These are phyloP conservation scores for Lathronympha strigana DNA, from an alignment of 2,888 invertebrate species.

Conservation along the genomic window DNA sequence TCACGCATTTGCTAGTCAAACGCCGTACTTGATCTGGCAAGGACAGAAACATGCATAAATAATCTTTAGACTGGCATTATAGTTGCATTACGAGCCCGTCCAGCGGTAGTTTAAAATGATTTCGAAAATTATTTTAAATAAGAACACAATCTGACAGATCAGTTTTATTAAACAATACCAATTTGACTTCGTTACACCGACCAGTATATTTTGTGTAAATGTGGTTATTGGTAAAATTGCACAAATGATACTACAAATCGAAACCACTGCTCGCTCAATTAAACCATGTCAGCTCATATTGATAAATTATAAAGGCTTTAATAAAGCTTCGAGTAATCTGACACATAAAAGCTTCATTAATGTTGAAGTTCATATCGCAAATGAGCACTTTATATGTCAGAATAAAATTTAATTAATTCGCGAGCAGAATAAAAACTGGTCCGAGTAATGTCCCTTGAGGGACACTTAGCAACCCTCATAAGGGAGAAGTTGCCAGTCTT, in stretches of 20 bases:
- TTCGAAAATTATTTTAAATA: no score
- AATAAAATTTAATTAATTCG: slow-evolving; percentile 16
- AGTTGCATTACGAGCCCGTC: not conserved
- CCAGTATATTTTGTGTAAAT: no score
- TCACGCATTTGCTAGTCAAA: slow-evolving; percentile 10
- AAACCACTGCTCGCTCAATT: slow-evolving; percentile 15
- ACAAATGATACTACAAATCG: not conserved
- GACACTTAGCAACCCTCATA: not conserved
- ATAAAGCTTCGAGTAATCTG: slow-evolving; percentile 28
- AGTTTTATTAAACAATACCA: no score
- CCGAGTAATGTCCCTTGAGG: slow-evolving; percentile 6
- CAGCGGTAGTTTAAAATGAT: not conserved
- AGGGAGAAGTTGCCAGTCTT: not conserved
- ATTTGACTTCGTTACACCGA: not conserved
- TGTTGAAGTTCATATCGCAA: slow-evolving; percentile 34
- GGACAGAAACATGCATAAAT: slow-evolving; percentile 9
- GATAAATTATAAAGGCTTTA: slow-evolving; percentile 33
- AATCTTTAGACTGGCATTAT: slow-evolving; percentile 4
- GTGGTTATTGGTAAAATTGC: not conserved
- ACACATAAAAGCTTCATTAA: slow-evolving; percentile 32
- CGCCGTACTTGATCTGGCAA: slow-evolving; percentile 15
- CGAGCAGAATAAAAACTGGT: not conserved
- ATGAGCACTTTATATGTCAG: slow-evolving; percentile 35
- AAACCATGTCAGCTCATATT: slow-evolving; percentile 10
- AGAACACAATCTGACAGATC: no score